Evolutionary conservation across 30 jellyfish, hydroid and myxozoan genomes (phyloP), one percentile per base, ranked within the genome.

Genomic region (Aurelia aurita): DNA sequence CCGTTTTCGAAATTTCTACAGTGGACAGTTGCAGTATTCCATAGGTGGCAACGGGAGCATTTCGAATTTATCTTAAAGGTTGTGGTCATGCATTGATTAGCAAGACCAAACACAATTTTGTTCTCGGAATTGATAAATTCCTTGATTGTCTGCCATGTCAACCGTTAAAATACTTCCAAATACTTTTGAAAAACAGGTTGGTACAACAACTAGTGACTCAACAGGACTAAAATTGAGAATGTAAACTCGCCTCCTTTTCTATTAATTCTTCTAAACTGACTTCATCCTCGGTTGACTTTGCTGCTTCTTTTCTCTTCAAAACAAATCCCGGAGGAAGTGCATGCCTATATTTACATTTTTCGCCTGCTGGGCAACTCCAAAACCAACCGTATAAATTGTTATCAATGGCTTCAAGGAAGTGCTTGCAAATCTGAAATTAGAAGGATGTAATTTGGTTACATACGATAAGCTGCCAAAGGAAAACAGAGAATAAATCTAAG

Each of bases 261-360:
- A 96, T 84, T 23, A 67, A 97, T 77, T 96, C 98, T 63, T 96
- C 98, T 55, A 90, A 54, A 46, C 96, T 80, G 23, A 96, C 61
- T 79, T 80, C 95, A 67, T 82, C 96, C 2, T 82, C 94, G 28
- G 63, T 91, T 29, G 54, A 73, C 43, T 72, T 79, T n/a, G 89
- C 79, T 21, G 76, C 76, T 60, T 90, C 97, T 65, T 96, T 92
- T 70, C 89, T 65, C 61, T 91, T 90, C 88, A 96, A 66, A 23
- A 96, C 98, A 79, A 85, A 96, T 14, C 99, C 99, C 5, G 98
- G 97, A 7, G 99, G 99, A 23, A 96, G 85, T 2, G 99, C 99
- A 74, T 96, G 99, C 31, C 87, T 73, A 74, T 96, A 96, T 31
- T 85, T 85, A 63, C 99, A 96, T 61, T 96, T 96, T 63, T 87